These are phyloP conservation scores for Notospermus geniculatus DNA, from an alignment of 1,140 invertebrate genomes.

Conservation along the genomic window DNA sequence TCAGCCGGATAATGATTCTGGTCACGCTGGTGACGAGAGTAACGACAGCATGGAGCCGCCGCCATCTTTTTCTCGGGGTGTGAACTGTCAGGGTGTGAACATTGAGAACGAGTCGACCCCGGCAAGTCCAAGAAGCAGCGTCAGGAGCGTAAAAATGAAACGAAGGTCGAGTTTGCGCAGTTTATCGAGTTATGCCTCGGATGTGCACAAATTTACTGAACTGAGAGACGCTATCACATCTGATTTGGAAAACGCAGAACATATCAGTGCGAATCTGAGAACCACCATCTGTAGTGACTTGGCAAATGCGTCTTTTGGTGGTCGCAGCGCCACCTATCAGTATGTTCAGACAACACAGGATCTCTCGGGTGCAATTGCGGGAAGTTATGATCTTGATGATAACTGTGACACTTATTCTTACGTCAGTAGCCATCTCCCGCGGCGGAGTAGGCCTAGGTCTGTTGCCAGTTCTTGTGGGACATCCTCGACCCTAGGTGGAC, in stretches of 20 bases:
- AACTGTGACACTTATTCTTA: constrained; percentile 31
- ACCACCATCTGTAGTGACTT: constrained; percentile 26
- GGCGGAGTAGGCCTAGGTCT: background rate
- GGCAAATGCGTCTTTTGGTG: background rate
- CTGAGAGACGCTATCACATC: constrained; percentile 22
- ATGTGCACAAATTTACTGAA: constrained; percentile 10
- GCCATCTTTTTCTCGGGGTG: background rate
- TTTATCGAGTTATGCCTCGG: constrained; percentile 9
- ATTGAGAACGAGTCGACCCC: background rate
- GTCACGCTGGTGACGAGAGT: background rate
- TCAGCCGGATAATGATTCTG: background rate
- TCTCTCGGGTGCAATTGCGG: constrained; percentile 32
- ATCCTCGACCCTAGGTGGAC: background rate
- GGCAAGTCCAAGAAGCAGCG: background rate
- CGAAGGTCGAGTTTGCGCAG: constrained; percentile 2
- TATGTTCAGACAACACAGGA: constrained; percentile 28
- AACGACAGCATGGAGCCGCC: background rate
- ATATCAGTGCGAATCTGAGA: constrained; percentile 22
- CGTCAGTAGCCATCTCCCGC: constrained; percentile 29
- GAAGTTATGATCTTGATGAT: constrained; percentile 32
- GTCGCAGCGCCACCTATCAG: constrained; percentile 13
- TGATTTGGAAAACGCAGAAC: constrained; percentile 22
- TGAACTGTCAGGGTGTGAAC: no score
- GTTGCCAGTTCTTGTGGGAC: background rate
- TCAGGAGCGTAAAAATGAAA: background rate